Evolutionary conservation across 2,888 invertebrate species (phyloP).

Genomic region (Elmis aenea): DNA sequence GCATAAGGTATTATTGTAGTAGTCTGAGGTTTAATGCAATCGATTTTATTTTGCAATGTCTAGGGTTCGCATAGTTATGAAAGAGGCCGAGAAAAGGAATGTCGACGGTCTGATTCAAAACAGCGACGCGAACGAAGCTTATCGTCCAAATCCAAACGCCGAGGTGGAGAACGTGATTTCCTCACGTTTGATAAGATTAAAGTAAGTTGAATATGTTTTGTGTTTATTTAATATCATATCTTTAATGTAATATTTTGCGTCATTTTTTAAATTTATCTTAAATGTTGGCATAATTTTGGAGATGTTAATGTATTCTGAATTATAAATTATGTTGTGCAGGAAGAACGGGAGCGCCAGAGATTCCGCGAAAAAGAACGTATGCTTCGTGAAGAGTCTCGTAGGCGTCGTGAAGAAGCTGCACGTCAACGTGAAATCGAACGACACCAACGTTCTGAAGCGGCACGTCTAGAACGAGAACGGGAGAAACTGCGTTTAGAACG

Average conservation of each 20-base stretch:
- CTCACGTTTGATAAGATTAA: conserved; percentile 77
- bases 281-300: too few relatives aligned
- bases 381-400: conserved; percentile 73
- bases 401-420: conserved; percentile 72
- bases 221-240: too few relatives aligned
- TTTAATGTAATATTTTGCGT: too few relatives aligned
- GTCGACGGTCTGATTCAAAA: conserved; percentile 30
- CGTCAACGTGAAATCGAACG: conserved; percentile 76
- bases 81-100: conserved; percentile 14
- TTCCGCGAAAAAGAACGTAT: conserved; percentile 73
- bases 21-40: too few relatives aligned
- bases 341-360: conserved; percentile 66
- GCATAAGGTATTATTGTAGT: conserved; percentile 5
- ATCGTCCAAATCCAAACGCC: conserved; percentile 27
- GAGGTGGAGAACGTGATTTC: conserved; percentile 59
- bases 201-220: conserved; percentile 46
- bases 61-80: conserved; percentile 25
- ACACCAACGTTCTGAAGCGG: conserved; percentile 78
- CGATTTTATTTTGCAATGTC: too few relatives aligned
- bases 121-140: conserved; percentile 31
- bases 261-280: too few relatives aligned
- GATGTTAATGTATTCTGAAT: too few relatives aligned
- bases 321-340: not conserved
- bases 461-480: conserved; percentile 73
- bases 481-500: conserved; percentile 78